A percentile compares a stretch with the other conserved stretches of the same genome.
These are phyloP conservation scores for Dysmachus trigonus DNA, from an alignment of 2,888 invertebrate genomes.

Conservation along the genomic window DNA sequence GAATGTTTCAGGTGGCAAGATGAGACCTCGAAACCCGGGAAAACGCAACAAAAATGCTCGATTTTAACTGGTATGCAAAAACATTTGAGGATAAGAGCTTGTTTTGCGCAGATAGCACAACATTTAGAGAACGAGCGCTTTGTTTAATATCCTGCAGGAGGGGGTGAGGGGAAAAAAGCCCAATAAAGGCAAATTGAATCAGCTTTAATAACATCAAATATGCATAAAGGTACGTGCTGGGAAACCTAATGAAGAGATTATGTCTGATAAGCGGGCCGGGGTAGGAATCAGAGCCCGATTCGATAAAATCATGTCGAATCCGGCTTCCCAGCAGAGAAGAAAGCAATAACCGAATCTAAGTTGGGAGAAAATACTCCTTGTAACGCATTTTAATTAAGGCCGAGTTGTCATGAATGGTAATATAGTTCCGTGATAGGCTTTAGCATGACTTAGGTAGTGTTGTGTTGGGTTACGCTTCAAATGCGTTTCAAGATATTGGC, in stretches of 20 bases:
- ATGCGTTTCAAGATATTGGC: neutral
- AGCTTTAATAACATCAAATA: neutral
- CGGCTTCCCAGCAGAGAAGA: neutral
- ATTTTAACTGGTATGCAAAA: neutral
- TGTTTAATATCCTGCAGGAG: neutral
- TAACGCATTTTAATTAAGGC: neutral
- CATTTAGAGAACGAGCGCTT: neutral
- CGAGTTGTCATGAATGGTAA: neutral
- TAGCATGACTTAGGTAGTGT: neutral
- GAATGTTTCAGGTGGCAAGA: neutral
- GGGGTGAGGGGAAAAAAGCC: neutral
- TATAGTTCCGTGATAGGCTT: neutral
- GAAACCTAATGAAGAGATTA: neutral
- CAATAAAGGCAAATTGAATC: neutral
- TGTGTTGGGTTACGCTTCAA: neutral
- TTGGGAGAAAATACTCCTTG: neutral
- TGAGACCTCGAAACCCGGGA: neutral
- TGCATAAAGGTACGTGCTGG: neutral
- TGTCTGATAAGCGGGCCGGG: neutral
- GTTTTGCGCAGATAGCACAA: neutral
- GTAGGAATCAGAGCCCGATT: neutral
- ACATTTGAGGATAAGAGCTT: neutral
- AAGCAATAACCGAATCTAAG: neutral
- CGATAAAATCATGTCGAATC: neutral
- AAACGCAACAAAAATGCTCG: neutral